A percentile compares a stretch with the other conserved stretches of the same genome.
Conservation (phyloP, 2,113 vertebrate species). For the Caracal caracal region DNA sequence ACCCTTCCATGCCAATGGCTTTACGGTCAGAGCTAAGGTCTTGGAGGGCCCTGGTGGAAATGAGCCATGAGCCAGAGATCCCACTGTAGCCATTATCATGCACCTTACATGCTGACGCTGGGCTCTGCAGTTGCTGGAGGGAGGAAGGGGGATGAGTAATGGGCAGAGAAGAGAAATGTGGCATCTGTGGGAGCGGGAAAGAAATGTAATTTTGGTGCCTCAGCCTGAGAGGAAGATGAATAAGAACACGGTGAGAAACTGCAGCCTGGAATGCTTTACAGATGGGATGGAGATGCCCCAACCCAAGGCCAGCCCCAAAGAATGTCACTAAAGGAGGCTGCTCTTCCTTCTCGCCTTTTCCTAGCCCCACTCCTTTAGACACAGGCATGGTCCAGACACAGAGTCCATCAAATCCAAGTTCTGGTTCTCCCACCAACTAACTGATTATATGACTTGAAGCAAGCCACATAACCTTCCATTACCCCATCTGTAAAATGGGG, state of each 20-base stretch:
- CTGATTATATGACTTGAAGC: not conserved
- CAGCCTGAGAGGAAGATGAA: not conserved
- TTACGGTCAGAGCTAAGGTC: not conserved
- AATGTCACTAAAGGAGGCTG: not conserved
- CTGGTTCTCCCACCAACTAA: not conserved
- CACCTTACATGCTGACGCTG: not conserved
- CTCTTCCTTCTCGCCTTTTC: not conserved
- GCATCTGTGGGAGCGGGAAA: not conserved
- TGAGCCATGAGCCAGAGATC: not conserved
- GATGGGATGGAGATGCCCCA: not conserved
- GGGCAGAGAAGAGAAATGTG: not conserved
- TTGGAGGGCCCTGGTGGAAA: not conserved
- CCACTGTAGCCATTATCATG: fast-evolving
- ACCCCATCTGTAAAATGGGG: not conserved
- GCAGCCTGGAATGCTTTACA: not conserved
- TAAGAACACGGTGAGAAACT: not conserved
- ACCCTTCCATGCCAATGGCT: too few relatives aligned
- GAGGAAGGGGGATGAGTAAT: not conserved
- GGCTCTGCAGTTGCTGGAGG: not conserved
- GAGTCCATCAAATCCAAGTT: not conserved
- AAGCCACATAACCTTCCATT: not conserved
- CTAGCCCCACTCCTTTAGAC: not conserved
- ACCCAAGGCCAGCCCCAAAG: not conserved
- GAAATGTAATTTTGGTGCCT: not conserved
- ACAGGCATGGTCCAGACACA: not conserved